These are phyloP conservation scores for Bombus superbus DNA, from an alignment of 1,140 invertebrate species.

Conservation along the genomic window DNA sequence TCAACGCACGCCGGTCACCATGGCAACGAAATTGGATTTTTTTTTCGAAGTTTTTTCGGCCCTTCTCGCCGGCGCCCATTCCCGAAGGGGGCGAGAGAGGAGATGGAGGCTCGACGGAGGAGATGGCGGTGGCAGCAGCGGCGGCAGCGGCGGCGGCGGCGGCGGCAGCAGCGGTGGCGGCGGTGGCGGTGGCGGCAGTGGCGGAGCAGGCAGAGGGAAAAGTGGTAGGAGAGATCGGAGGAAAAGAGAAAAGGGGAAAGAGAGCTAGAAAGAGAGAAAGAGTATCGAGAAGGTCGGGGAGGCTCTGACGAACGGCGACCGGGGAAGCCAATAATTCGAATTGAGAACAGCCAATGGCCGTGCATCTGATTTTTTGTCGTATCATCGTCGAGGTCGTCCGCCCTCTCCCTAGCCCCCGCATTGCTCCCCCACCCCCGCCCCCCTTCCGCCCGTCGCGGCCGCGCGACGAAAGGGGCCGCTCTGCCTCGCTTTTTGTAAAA, in stretches of 20 bases:
- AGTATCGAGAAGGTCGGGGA: conserved; percentile 70
- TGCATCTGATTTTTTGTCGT: conserved; percentile 83
- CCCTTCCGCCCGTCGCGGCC: conserved; percentile 29
- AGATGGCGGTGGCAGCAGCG: conserved; percentile 36
- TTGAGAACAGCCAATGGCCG: conserved; percentile 83
- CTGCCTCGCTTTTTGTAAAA: conserved; percentile 74
- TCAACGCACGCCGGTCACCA: conserved; percentile 81
- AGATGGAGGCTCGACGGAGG: conserved; percentile 62
- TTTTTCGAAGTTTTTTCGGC: conserved; percentile 82
- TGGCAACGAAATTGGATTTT: conserved; percentile 83
- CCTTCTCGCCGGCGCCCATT: conserved; percentile 72
- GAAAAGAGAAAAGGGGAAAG: conserved; percentile 51
- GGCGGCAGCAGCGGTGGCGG: conserved; percentile 22
- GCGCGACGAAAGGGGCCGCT: conserved; percentile 71
- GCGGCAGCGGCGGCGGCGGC: conserved; percentile 23
- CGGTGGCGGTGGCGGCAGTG: conserved; percentile 27
- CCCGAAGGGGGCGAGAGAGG: conserved; percentile 48
- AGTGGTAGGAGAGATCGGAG: conserved; percentile 46
- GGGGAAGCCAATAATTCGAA: conserved; percentile 83
- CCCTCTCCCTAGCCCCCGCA: conserved; percentile 55
- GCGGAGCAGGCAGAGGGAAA: conserved; percentile 37
- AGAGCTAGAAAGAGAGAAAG: conserved; percentile 58
- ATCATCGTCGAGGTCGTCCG: conserved; percentile 78
- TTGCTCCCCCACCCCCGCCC: conserved; percentile 17
- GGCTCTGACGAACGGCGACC: conserved; percentile 81